Percentiles rank a stretch among this genome's conserved stretches.
phyloP scores from a whole-genome alignment of 2,888 invertebrate genomes.

The Sericinus montela region DNA sequence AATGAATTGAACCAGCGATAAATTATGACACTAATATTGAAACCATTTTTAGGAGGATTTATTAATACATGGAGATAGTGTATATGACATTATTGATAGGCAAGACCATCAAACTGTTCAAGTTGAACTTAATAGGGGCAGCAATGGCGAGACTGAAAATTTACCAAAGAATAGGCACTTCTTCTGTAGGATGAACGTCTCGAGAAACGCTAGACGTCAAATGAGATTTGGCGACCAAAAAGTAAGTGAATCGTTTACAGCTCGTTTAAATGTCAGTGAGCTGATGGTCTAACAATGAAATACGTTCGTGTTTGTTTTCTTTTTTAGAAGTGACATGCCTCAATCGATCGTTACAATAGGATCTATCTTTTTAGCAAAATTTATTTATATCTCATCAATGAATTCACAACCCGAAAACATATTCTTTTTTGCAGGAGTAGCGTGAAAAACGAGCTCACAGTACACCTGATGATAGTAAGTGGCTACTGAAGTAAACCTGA shows the following conservation, averaged over 20 bases:
- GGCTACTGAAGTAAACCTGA: too few species aligned
- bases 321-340: too few species aligned
- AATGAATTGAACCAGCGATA: neutral
- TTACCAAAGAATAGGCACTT: conserved; percentile 87
- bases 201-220: conserved; percentile 96
- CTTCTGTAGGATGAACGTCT: conserved; percentile 99
- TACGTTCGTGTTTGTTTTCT: neutral
- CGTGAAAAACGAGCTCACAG: too few species aligned
- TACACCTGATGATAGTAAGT: too few species aligned
- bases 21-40: neutral
- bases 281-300: conserved; percentile 13
- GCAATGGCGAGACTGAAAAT: conserved; percentile 73
- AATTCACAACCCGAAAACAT: too few species aligned
- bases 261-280: neutral
- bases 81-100: conserved; percentile 99
- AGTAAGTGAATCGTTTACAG: conserved; percentile 78
- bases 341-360: too few species aligned
- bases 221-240: conserved; percentile 99
- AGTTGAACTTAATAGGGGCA: conserved; percentile 88
- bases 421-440: too few species aligned
- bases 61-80: conserved; percentile 98
- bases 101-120: conserved; percentile 98
- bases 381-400: too few species aligned
- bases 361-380: too few species aligned
- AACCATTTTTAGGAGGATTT: conserved; percentile 91